Conservation (phyloP, 2,113 vertebrate genomes). For the Dendropsophus ebraccatus region DNA sequence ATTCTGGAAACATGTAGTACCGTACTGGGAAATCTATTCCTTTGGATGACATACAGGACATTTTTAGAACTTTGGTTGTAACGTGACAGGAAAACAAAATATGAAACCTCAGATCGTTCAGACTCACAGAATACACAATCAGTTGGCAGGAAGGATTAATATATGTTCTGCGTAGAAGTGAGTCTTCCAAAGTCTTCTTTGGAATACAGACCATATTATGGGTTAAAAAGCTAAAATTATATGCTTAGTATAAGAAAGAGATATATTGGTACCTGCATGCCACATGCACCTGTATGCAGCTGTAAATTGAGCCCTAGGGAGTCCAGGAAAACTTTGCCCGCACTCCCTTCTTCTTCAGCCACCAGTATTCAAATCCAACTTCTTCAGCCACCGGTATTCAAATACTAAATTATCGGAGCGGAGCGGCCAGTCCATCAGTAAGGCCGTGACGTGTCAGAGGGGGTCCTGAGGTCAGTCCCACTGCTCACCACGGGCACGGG, state of each 20-base stretch:
- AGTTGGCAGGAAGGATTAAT: background rate
- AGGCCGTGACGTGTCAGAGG: no score
- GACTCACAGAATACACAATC: background rate
- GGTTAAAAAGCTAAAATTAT: background rate
- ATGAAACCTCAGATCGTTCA: background rate
- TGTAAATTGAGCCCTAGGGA: no score
- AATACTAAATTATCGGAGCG: no score
- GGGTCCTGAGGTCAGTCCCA: no score
- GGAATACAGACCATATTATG: background rate
- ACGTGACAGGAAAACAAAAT: background rate
- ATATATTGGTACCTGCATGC: background rate
- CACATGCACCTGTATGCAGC: background rate
- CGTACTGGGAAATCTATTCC: background rate
- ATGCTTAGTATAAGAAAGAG: background rate
- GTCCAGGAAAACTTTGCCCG: no score
- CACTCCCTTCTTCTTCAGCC: no score
- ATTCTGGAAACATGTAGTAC: background rate
- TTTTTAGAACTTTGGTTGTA: constrained; percentile 4
- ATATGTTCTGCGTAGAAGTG: background rate
- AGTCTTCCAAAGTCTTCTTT: background rate
- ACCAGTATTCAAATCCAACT: no score
- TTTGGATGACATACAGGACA: background rate
- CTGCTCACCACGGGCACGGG: no score
- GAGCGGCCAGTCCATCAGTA: no score
- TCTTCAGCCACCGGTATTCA: no score